Conservation (phyloP, 1,140 invertebrate species). For the Neuroterus valhalla region DNA sequence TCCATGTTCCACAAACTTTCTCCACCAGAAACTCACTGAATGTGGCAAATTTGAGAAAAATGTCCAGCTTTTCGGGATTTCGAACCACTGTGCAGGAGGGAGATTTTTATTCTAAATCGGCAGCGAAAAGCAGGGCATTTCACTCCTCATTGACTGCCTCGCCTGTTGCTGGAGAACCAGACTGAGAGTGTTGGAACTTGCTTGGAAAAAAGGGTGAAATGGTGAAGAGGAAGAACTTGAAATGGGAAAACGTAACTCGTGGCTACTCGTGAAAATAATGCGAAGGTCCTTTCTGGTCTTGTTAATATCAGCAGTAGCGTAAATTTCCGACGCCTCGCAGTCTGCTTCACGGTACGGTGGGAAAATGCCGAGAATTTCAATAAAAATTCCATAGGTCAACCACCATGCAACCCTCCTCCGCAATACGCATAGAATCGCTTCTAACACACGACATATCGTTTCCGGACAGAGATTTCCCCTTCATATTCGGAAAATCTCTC, state of each 20-base stretch:
- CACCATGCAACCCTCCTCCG: background rate
- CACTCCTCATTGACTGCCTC: background rate
- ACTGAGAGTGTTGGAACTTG: background rate
- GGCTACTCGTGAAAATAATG: slow-evolving; percentile 23
- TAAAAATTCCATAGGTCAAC: slow-evolving; percentile 30
- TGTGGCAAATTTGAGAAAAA: no score
- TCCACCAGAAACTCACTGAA: no score
- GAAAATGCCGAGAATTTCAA: slow-evolving; percentile 23
- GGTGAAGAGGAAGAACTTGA: slow-evolving; percentile 1
- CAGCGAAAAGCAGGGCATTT: no score
- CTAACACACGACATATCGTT: background rate
- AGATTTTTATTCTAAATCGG: no score
- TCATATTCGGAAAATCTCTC: no score
- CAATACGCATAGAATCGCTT: background rate
- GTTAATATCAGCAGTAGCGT: slow-evolving; percentile 2
- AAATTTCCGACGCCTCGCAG: background rate
- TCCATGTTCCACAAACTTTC: no score
- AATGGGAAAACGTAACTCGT: slow-evolving; percentile 3
- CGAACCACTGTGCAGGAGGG: no score
- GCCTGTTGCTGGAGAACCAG: slow-evolving; percentile 7
- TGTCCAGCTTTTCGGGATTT: no score
- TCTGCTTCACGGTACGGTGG: background rate
- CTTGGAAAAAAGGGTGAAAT: background rate
- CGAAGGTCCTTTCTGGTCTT: slow-evolving; percentile 16
- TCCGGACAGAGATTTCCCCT: background rate